Conservation (phyloP, 2,113 vertebrate genomes). For the Anarhynchus alexandrinus region DNA sequence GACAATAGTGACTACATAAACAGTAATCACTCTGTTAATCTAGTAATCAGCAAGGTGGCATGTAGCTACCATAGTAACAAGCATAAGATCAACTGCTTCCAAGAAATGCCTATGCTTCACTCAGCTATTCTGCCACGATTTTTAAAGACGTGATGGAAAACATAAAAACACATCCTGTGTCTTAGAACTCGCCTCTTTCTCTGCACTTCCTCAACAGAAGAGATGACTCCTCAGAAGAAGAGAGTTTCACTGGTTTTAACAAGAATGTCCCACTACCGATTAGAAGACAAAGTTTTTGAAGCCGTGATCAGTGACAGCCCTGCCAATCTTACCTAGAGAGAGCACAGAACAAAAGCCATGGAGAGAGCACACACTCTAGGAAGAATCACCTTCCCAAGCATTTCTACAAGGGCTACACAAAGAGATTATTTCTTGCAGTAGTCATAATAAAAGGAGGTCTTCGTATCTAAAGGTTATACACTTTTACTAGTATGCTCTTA, state of each 20-base stretch:
- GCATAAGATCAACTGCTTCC: neutral
- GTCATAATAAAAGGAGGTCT: neutral
- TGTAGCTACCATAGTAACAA: slow-evolving; percentile 14
- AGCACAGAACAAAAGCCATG: neutral
- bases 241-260: neutral
- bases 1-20: neutral
- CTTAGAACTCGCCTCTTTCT: neutral
- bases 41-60: neutral
- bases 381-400: neutral
- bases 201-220: neutral
- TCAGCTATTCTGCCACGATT: neutral
- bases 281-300: neutral
- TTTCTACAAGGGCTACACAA: neutral
- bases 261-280: neutral
- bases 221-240: neutral
- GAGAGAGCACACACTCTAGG: neutral
- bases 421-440: neutral
- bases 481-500: neutral
- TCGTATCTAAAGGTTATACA: neutral
- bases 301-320: neutral
- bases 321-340: neutral
- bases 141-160: neutral
- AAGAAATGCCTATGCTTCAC: neutral
- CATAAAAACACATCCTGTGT: neutral
- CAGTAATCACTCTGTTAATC: neutral